Conservation (phyloP, 30 jellyfish, hydroid and myxozoan species). For the Hydractinia echinata region DNA sequence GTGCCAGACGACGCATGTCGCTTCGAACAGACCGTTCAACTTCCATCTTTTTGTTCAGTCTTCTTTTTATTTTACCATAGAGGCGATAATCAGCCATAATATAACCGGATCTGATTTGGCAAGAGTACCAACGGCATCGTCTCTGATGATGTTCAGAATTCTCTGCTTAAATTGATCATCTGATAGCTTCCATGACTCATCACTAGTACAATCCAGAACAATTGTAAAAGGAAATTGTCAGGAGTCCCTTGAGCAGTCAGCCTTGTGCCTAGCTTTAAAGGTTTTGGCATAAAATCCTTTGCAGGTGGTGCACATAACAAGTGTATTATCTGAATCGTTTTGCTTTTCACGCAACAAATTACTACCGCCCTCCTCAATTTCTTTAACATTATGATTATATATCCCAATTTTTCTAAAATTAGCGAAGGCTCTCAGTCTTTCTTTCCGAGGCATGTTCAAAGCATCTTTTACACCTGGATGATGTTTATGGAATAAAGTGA, state of each 20-base stretch:
- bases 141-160: neutral
- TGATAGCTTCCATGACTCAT: too few relatives aligned
- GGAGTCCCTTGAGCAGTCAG: too few relatives aligned
- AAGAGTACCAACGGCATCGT: conserved; percentile 1
- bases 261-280: too few relatives aligned
- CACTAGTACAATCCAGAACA: too few relatives aligned
- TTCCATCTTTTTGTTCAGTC: neutral
- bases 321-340: too few relatives aligned
- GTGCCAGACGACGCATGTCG: conserved; percentile 1
- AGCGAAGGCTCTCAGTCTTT: neutral
- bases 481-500: conserved; percentile 1
- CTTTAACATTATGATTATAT: conserved; percentile 2
- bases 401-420: neutral
- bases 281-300: too few relatives aligned
- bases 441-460: neutral
- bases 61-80: neutral
- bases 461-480: neutral
- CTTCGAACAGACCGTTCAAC: conserved; percentile 3
- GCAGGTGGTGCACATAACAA: too few relatives aligned
- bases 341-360: conserved; percentile 15
- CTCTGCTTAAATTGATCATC: neutral
- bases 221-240: too few relatives aligned
- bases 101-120: neutral
- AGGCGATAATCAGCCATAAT: conserved; percentile 5
- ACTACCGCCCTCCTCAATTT: neutral